Percentiles rank a stretch among this genome's conserved stretches.
Conservation (phyloP, 2,113 vertebrate species). For the Ophiodon elongatus region DNA sequence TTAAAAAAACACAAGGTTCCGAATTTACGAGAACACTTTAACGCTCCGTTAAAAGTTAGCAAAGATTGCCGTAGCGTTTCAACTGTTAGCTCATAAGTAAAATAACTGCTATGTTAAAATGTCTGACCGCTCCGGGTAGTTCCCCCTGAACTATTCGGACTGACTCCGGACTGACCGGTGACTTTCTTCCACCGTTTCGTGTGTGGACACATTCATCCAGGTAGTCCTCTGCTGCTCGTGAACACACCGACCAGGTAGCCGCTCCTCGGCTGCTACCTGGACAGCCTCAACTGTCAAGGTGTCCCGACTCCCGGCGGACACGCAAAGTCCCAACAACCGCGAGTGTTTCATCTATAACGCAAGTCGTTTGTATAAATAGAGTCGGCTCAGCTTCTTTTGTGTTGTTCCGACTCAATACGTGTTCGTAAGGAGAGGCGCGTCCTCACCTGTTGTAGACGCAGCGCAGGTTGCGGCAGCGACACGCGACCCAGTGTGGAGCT, state of each 20-base stretch:
- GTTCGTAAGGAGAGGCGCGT: neutral
- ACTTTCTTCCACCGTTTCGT: neutral
- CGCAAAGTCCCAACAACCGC: neutral
- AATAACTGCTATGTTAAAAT: neutral
- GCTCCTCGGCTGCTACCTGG: constrained; percentile 12
- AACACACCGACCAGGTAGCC: neutral
- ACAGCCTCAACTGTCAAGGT: constrained; percentile 27
- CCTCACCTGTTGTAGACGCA: constrained; percentile 54
- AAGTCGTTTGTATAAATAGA: rapidly evolving
- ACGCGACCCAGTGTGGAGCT: neutral
- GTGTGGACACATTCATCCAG: neutral
- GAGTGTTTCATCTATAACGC: neutral
- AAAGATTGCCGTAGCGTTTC: neutral
- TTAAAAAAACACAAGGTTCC: neutral
- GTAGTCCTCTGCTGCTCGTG: too few relatives aligned
- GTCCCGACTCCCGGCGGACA: neutral
- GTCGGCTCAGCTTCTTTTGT: neutral
- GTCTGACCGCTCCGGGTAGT: neutral
- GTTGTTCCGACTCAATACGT: neutral
- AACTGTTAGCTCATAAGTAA: neutral
- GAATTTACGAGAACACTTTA: neutral
- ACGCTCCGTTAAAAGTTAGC: neutral
- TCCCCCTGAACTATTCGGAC: neutral
- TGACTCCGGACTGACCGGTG: too few relatives aligned
- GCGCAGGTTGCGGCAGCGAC: constrained; percentile 1